phyloP scores from a whole-genome alignment of 2,888 invertebrate species.

The Morinoia aosen region DNA sequence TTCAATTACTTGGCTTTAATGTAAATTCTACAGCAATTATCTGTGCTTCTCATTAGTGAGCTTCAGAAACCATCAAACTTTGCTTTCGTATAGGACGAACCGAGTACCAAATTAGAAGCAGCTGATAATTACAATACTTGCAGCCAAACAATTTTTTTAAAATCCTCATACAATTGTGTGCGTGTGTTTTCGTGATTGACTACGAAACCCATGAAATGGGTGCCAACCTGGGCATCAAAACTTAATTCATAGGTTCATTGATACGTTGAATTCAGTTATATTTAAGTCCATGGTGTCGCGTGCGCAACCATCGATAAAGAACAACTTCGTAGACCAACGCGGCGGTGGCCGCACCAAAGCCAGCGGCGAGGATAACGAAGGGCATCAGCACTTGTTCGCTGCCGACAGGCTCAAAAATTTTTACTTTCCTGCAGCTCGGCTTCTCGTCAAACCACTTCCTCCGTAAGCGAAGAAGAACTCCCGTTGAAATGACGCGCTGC shows the following conservation, averaged over 20 bases:
- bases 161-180: no score
- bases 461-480: neutral
- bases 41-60: neutral
- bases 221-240: no score
- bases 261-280: no score
- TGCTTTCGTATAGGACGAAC: no score
- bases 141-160: no score
- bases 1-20: no score
- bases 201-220: no score
- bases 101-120: no score
- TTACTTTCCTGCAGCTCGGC: neutral
- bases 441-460: constrained; percentile 5
- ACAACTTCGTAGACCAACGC: neutral
- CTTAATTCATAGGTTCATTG: no score
- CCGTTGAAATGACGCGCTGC: neutral
- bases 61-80: no score
- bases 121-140: no score
- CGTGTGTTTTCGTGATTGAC: no score
- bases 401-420: neutral
- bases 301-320: neutral
- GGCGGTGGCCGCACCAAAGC: neutral
- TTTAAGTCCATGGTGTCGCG: neutral
- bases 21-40: neutral
- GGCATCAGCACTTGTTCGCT: neutral
- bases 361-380: neutral